Base-by-base conservation (phyloP, 2,797 vertebrate genomes). In the Tokudaia muenninki region DNA sequence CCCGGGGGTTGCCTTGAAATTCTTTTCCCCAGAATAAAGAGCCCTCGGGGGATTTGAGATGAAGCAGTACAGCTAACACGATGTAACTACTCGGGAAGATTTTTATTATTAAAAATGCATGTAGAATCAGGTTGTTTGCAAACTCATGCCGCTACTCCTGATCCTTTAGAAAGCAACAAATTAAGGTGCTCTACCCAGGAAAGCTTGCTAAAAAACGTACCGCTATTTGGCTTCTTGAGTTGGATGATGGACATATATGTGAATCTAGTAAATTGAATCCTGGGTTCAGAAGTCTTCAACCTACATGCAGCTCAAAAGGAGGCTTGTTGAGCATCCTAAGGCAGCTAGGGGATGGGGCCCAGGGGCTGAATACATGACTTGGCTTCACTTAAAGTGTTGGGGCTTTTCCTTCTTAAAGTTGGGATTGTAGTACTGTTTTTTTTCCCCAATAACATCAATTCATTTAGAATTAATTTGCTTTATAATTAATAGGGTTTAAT, bases 261-360 rank as follows among this genome's bases (percentile, higher is more conserved):
- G 95, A 98, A 98, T 98, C 95, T 94, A 96, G 89, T 96, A 98
- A 98, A 98, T 96, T 97, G 92, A 98, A 75, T 97, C 78, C 91
- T 97, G n/a, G 96, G 75, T 94, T 97, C 97, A 96, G 81, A 98
- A 97, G 90, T 84, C 93, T 96, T 97, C 95, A 96, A 88, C 74
- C 75, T 94, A 82, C 65, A 59, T 82, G 92, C 94, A 97, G n/a
- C 80, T 94, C 91, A 96, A 95, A 95, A 89, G 74, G 70, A 55
- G 61, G 97, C 92, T 79, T 63, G 79, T n/a, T 57, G 63, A 96
- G 21, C 16, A 83, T 81, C 83, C 11, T 12, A 94, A 63, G 94
- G 92, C 88, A 81, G 0, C 1, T n/a, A 79, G 75, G 80, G 55
- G 84, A 2, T 55, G 31, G 55, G 87, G 67, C 4, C 82, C 78